Evolutionary conservation across 2,888 invertebrate genomes (phyloP).

Genomic region (Meteorus colon): DNA sequence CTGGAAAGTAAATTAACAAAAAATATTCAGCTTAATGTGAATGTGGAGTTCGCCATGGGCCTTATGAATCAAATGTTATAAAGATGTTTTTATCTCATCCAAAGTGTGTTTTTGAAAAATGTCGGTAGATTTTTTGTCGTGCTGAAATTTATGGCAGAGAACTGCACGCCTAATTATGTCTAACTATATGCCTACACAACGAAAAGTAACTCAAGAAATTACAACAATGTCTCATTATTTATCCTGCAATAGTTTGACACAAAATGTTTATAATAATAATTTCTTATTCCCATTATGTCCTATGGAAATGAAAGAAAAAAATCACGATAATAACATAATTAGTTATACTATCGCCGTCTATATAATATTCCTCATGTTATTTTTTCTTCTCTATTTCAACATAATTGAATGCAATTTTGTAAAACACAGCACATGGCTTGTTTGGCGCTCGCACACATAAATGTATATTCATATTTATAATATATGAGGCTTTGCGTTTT

Average conservation of each 20-base stretch:
- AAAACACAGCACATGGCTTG: not conserved
- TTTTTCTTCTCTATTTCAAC: conserved; percentile 6
- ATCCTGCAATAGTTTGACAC: not conserved
- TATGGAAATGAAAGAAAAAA: no score
- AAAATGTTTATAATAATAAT: no score
- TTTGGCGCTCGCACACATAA: not conserved
- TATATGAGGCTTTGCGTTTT: conserved; percentile 37
- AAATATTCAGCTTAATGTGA: not conserved
- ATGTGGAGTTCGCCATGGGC: not conserved
- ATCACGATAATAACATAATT: no score
- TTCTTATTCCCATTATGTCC: no score
- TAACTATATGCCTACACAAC: not conserved
- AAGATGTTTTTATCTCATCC: not conserved
- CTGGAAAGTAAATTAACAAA: not conserved
- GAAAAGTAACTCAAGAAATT: not conserved
- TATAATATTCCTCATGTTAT: not conserved
- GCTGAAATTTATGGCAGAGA: not conserved
- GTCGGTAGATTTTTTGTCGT: not conserved
- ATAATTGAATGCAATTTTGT: not conserved
- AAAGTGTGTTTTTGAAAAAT: conserved; percentile 15
- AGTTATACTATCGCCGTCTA: no score
- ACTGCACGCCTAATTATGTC: not conserved
- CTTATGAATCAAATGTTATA: not conserved
- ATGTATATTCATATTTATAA: conserved; percentile 16
- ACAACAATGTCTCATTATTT: not conserved